Evolutionary conservation across 2,113 vertebrate species (phyloP).

Genomic region (Pelusios castaneus): DNA sequence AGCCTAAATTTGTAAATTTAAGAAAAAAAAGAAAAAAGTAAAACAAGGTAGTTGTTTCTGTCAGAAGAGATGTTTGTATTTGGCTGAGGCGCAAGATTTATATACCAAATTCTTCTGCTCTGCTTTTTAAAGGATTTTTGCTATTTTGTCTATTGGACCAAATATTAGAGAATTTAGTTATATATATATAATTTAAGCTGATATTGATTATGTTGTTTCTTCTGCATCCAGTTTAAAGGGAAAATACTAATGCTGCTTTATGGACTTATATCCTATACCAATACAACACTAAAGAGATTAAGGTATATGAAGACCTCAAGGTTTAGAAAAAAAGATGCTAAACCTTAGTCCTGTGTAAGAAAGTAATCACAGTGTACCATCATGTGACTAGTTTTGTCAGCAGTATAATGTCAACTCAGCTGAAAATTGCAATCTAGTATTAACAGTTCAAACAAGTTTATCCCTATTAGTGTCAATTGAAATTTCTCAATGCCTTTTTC

Average conservation of each 20-base stretch:
- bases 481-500: conserved; percentile 7
- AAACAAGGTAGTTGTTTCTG: neutral
- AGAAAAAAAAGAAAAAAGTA: neutral
- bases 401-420: neutral
- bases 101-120: neutral
- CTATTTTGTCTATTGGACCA: neutral
- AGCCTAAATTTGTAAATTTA: neutral
- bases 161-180: neutral
- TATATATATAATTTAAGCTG: neutral
- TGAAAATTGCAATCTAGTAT: conserved; percentile 23
- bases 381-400: neutral
- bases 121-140: neutral
- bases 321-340: neutral
- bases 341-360: neutral
- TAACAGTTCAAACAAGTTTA: conserved; percentile 22
- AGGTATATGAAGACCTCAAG: neutral
- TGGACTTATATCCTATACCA: neutral
- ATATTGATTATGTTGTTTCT: neutral
- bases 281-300: neutral
- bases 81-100: fast-evolving
- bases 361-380: conserved; percentile 28
- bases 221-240: neutral
- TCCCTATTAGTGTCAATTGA: conserved; percentile 43
- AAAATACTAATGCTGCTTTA: neutral
- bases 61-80: neutral